These are phyloP conservation scores for Dioctria linearis DNA, from an alignment of 2,888 invertebrate species.

Conservation along the genomic window DNA sequence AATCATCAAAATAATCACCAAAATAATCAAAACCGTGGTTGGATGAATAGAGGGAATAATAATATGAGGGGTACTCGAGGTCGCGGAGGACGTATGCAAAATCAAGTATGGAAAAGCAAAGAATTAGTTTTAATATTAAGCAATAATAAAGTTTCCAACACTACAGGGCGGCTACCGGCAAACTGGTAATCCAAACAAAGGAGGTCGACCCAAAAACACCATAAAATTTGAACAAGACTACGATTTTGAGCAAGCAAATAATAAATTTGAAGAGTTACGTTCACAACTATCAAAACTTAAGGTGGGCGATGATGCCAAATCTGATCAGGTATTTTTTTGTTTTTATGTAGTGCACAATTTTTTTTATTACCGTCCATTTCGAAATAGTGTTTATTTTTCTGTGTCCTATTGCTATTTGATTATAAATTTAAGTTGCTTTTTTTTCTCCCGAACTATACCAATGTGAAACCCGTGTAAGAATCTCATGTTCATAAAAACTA, in stretches of 20 bases:
- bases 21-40: conserved; percentile 67
- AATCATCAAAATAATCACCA: conserved; percentile 68
- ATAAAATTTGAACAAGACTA: conserved; percentile 97
- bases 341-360: not conserved
- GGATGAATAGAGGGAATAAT: conserved; percentile 69
- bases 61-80: conserved; percentile 69
- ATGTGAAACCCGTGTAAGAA: too few relatives aligned
- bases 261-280: conserved; percentile 94
- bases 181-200: conserved; percentile 72
- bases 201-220: conserved; percentile 75
- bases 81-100: conserved; percentile 69
- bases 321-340: conserved; percentile 71
- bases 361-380: not conserved
- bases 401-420: not conserved
- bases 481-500: too few relatives aligned
- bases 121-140: not conserved
- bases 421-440: too few relatives aligned
- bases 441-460: too few relatives aligned
- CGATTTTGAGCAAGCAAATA: conserved; percentile 99
- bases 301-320: conserved; percentile 75
- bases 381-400: not conserved
- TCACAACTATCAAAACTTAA: conserved; percentile 89
- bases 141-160: not conserved
- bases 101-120: conserved; percentile 63
- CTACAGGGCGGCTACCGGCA: conserved; percentile 69